Percentiles rank a stretch among this genome's conserved stretches.
Evolutionary conservation across 37 sponge, comb jelly and placozoan species (phyloP).

Genomic region (Aplysina aerophoba): DNA sequence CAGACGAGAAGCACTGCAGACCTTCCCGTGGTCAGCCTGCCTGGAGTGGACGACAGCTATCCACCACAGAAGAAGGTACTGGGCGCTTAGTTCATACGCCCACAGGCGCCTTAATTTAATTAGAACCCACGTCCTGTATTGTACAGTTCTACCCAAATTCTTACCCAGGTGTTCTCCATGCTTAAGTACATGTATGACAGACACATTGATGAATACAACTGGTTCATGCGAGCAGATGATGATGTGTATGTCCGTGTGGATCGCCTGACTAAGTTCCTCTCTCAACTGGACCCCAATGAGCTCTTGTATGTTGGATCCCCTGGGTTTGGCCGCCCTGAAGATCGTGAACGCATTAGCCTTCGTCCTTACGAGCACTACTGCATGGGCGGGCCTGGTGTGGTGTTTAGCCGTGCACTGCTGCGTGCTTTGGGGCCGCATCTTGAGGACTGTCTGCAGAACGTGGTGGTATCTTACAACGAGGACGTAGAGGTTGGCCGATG

Average conservation of each 20-base stretch:
- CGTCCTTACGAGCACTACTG: conserved; percentile 61
- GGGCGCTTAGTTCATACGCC: no score
- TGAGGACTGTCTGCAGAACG: conserved; percentile 55
- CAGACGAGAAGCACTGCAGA: neutral
- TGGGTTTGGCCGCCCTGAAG: conserved; percentile 55
- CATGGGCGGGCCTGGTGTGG: conserved; percentile 72
- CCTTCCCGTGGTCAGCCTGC: conserved; percentile 37
- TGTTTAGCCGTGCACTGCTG: conserved; percentile 65
- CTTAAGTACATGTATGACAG: conserved; percentile 76
- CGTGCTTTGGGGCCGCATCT: conserved; percentile 45
- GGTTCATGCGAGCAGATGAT: conserved; percentile 82
- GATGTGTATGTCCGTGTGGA: conserved; percentile 69
- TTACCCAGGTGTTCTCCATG: conserved; percentile 51
- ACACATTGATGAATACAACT: conserved; percentile 72
- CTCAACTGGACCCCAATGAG: conserved; percentile 45
- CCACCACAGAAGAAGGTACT: conserved; percentile 73
- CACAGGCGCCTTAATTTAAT: neutral
- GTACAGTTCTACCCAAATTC: neutral
- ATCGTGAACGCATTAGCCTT: conserved; percentile 44
- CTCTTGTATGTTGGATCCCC: conserved; percentile 64
- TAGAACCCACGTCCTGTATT: neutral
- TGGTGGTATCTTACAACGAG: conserved; percentile 61
- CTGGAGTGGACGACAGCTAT: conserved; percentile 65
- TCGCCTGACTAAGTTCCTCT: conserved; percentile 47
- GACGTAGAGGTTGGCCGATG: conserved; percentile 82